Percentiles rank a stretch among this genome's conserved stretches.
Conservation (phyloP, 2,113 vertebrate species). For the Chrysochloris asiatica region DNA sequence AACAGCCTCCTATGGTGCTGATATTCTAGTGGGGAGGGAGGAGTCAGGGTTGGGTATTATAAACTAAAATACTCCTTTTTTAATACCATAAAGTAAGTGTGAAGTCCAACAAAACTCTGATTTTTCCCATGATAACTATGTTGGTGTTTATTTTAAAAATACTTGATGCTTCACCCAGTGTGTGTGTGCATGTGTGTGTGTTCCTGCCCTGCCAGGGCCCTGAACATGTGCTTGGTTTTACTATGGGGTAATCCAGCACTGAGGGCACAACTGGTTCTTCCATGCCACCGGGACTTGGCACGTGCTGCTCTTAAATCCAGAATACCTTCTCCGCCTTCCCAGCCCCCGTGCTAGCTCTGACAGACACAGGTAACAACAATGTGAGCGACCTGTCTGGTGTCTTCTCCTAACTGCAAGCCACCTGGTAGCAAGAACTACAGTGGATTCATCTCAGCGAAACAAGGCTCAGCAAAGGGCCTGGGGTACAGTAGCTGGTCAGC, state of each 20-base stretch:
- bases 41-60: too few relatives aligned
- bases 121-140: background rate
- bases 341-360: background rate
- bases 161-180: background rate
- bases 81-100: background rate
- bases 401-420: background rate
- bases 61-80: too few relatives aligned
- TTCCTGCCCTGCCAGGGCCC: background rate
- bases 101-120: background rate
- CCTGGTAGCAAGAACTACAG: background rate
- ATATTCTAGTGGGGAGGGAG: background rate
- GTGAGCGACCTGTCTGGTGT: background rate
- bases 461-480: too few relatives aligned
- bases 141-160: background rate
- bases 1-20: background rate
- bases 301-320: background rate
- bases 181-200: background rate
- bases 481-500: background rate
- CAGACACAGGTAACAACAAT: background rate
- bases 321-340: background rate
- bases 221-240: background rate
- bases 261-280: too few relatives aligned
- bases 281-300: background rate
- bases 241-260: background rate
- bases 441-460: background rate